These are phyloP conservation scores for Anas georgica DNA, from an alignment of 2,797 vertebrate species.

Conservation along the genomic window DNA sequence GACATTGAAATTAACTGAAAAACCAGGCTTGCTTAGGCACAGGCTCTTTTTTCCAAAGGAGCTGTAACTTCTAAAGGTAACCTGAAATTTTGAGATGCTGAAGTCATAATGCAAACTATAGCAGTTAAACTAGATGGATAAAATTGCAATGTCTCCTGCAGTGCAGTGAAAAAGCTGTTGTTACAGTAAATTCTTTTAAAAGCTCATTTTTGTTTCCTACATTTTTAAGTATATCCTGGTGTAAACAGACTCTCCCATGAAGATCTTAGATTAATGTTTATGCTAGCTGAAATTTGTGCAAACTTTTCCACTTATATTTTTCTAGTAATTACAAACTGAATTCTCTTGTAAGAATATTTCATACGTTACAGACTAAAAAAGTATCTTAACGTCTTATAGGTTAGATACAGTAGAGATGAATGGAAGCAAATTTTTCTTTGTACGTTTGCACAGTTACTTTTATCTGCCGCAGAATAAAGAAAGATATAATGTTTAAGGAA, in stretches of 20 bases:
- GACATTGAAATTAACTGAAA: neutral
- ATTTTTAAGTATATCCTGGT: neutral
- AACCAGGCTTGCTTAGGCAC: neutral
- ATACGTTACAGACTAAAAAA: neutral
- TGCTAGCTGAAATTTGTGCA: neutral
- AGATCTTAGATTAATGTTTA: neutral
- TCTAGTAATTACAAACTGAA: neutral
- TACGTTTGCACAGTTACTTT: neutral
- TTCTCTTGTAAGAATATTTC: neutral
- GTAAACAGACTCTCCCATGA: neutral
- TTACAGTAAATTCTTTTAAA: neutral
- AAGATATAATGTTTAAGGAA: neutral
- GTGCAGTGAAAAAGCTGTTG: neutral
- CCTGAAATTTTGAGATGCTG: neutral
- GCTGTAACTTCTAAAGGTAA: neutral
- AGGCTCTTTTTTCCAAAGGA: neutral
- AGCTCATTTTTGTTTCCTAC: neutral
- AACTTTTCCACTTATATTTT: neutral
- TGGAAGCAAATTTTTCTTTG: neutral
- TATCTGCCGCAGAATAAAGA: neutral
- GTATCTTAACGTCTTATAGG: neutral
- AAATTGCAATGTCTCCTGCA: neutral
- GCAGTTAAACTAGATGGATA: neutral
- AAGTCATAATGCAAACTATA: neutral
- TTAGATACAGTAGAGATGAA: neutral